A percentile compares a stretch with the other conserved stretches of the same genome.
These are phyloP conservation scores for Ceyx erithaca DNA, from an alignment of 2,797 vertebrate genomes.

Conservation along the genomic window DNA sequence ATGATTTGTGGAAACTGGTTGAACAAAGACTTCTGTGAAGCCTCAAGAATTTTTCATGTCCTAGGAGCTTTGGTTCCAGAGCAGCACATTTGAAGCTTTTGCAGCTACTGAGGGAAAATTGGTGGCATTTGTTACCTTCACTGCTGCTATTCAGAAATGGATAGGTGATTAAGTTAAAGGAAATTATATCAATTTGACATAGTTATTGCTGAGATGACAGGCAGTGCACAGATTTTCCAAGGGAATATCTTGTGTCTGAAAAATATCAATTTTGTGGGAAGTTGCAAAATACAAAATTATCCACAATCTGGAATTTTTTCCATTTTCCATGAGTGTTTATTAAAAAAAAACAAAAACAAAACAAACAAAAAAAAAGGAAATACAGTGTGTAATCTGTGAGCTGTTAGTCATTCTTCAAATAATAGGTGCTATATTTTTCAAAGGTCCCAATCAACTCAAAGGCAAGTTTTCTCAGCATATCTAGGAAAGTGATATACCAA, in stretches of 20 bases:
- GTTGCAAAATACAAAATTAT: neutral
- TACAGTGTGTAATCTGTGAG: neutral
- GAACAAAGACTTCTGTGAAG: neutral
- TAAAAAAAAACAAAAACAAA: neutral
- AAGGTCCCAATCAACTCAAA: neutral
- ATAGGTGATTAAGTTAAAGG: slow-evolving; percentile 2
- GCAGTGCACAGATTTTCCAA: neutral
- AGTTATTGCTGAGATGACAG: neutral
- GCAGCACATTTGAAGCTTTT: neutral
- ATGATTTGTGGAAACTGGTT: neutral
- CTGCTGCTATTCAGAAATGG: neutral
- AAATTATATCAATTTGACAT: neutral
- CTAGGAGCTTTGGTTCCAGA: neutral
- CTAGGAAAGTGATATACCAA: neutral
- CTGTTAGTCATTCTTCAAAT: slow-evolving; percentile 37
- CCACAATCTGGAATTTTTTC: neutral
- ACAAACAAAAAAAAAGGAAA: neutral
- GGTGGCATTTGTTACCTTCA: neutral
- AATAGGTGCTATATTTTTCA: slow-evolving; percentile 8
- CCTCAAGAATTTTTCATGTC: neutral
- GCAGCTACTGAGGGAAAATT: neutral
- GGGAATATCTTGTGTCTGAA: neutral
- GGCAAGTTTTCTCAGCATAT: neutral
- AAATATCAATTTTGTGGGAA: neutral
- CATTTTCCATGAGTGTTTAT: neutral